Evolutionary conservation across 2,797 vertebrate genomes (phyloP), one percentile per base, ranked within the genome.

Genomic region (Tenualosa thibaudeaui): DNA sequence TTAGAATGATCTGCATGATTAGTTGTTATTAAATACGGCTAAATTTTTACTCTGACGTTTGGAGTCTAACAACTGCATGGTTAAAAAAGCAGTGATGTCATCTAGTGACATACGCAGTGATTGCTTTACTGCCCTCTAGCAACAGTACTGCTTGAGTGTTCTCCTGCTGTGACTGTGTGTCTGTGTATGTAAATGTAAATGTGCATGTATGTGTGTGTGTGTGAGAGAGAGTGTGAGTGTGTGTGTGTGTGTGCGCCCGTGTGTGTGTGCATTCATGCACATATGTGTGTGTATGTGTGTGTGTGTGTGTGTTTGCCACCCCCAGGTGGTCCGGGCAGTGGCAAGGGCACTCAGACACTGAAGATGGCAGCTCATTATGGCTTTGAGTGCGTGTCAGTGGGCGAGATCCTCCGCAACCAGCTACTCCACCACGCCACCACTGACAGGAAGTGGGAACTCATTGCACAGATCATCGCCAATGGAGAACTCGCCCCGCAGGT

Each of bases 361-460:
- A 93, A 93, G 87, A 91, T 94, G 53, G 94, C 93, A 3, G 40
- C 87, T 26, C 89, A 87, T 83, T 94, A 93, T 83, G 89, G 90
- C 6, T 93, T 92, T 26, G 82, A 90, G 86, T 91, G 90, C 19
- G 82, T 94, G 83, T 94, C 93, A 0, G 92, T 95, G 1, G 94
- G 94, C 0, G 94, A 94, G 71, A 92, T 95, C 54, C 86, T 95
- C 54, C 91, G 94, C 82, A 92, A 91, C 43, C 94, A 93, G 88
- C 86, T 94, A 83, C 89, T 94, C 37, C 92, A 92, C 15, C 92
- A 89, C 1, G 94, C 94, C 49, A 88, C 90, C 83, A 94, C 93
- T 10, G 92, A 94, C 83, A 90, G 90, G 82, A 94, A 95, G 83
- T 95, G 94, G 94, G 93, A 93, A 58, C 84, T 95, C 46, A 95